A percentile compares a stretch with the other conserved stretches of the same genome.
These are phyloP conservation scores for Loriculus beryllinus DNA, from an alignment of 2,797 vertebrate genomes.

Conservation along the genomic window DNA sequence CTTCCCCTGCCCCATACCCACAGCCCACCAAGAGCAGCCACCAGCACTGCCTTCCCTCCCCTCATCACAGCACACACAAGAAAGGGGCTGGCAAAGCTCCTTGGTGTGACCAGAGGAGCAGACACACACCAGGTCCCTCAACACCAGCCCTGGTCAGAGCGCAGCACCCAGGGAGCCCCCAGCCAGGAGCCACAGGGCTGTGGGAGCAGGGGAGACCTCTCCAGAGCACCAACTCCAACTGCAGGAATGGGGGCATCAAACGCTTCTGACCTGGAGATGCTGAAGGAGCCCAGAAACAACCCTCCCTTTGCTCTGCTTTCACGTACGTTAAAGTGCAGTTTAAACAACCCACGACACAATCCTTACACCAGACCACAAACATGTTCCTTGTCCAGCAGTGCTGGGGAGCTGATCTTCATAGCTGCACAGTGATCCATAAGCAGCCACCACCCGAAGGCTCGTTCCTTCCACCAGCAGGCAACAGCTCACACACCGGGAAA, in stretches of 20 bases:
- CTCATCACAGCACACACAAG: accelerated
- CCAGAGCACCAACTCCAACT: background rate
- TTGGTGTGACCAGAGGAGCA: accelerated
- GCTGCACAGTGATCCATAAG: accelerated
- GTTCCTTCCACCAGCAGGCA: background rate
- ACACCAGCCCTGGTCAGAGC: background rate
- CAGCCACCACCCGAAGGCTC: background rate
- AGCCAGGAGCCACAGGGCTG: accelerated
- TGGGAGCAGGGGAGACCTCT: background rate
- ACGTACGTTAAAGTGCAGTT: background rate
- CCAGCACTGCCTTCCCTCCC: background rate
- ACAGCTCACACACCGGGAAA: background rate
- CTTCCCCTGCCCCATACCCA: background rate
- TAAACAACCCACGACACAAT: background rate
- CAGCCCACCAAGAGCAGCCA: background rate
- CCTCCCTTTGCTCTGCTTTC: background rate
- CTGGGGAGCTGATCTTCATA: background rate
- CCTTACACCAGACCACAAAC: background rate
- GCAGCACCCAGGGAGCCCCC: accelerated
- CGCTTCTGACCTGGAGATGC: accelerated
- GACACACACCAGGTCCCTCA: accelerated
- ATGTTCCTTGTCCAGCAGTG: background rate
- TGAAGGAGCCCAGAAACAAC: background rate
- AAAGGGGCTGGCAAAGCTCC: background rate
- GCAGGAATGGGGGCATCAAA: background rate